phyloP scores from a whole-genome alignment of 2,888 invertebrate genomes.

The Mesopsocus fuscifrons region DNA sequence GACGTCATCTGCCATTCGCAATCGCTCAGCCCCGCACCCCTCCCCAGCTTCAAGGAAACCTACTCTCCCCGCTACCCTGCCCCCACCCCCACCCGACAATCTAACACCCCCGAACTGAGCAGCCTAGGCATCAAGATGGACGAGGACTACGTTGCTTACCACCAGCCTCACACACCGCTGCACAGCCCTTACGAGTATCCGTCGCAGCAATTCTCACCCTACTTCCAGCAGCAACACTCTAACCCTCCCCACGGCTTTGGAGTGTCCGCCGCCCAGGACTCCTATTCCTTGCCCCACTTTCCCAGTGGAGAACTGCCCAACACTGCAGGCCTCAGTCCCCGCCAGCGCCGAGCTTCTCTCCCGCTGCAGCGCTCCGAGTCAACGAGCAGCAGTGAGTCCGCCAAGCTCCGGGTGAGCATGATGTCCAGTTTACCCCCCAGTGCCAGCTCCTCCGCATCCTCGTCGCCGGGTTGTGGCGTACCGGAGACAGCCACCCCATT shows the following conservation, averaged over 20 bases:
- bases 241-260: constrained; percentile 18
- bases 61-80: constrained; percentile 55
- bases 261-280: constrained; percentile 37
- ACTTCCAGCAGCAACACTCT: constrained; percentile 30
- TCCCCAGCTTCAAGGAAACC: constrained; percentile 79
- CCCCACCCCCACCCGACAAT: constrained; percentile 30
- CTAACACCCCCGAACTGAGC: constrained; percentile 29
- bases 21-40: constrained; percentile 34
- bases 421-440: constrained; percentile 35
- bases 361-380: constrained; percentile 66
- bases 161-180: constrained; percentile 21
- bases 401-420: constrained; percentile 34
- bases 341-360: constrained; percentile 52
- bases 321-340: constrained; percentile 38
- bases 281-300: constrained; percentile 50
- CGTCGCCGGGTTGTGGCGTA: constrained; percentile 30
- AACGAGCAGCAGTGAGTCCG: constrained; percentile 51
- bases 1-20: constrained; percentile 31
- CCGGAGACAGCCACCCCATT: constrained; percentile 10
- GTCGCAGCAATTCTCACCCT: constrained; percentile 18
- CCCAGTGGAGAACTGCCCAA: constrained; percentile 50
- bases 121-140: constrained; percentile 65
- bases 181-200: constrained; percentile 16
- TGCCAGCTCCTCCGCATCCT: constrained; percentile 47
- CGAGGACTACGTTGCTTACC: constrained; percentile 43